Evolutionary conservation across 2,113 vertebrate species (phyloP).

Genomic region (Tenebrosternarchus preto): DNA sequence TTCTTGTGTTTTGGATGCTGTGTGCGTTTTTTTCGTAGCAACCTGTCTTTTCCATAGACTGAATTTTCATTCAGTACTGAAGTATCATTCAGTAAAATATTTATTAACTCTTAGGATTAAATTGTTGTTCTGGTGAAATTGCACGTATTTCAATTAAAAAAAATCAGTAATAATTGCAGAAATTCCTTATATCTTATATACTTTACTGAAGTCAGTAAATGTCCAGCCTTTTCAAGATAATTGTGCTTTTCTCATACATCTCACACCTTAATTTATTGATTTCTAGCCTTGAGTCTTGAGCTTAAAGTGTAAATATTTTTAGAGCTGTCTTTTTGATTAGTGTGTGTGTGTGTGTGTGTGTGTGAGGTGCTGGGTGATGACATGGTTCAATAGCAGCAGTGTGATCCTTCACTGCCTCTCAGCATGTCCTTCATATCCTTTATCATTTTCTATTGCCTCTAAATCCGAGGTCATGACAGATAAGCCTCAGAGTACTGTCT

Average conservation of each 20-base stretch:
- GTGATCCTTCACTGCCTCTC: slow-evolving; percentile 45
- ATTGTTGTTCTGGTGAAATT: no score
- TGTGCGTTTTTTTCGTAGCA: no score
- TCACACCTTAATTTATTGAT: slow-evolving; percentile 9
- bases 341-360: slow-evolving; percentile 37
- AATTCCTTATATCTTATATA: background rate
- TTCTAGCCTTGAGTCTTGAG: slow-evolving; percentile 17
- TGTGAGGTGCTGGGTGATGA: slow-evolving; percentile 38
- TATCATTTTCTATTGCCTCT: slow-evolving; percentile 58
- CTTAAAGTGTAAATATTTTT: slow-evolving; percentile 41
- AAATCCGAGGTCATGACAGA: slow-evolving; percentile 60
- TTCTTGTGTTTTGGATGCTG: slow-evolving; percentile 26
- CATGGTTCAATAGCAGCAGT: slow-evolving; percentile 46
- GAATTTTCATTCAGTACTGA: no score
- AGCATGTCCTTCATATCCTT: slow-evolving; percentile 49
- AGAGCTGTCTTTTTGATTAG: slow-evolving; percentile 46
- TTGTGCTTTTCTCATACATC: background rate
- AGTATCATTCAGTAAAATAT: no score
- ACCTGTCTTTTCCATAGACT: background rate
- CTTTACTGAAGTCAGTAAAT: slow-evolving; percentile 2
- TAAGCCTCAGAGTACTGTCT: slow-evolving; percentile 41
- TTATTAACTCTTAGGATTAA: no score
- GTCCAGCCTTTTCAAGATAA: background rate
- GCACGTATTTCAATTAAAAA: no score
- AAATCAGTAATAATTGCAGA: background rate